These are phyloP conservation scores for Microcebus ravelobensis DNA, from an alignment of 2,113 vertebrate species.

Conservation along the genomic window DNA sequence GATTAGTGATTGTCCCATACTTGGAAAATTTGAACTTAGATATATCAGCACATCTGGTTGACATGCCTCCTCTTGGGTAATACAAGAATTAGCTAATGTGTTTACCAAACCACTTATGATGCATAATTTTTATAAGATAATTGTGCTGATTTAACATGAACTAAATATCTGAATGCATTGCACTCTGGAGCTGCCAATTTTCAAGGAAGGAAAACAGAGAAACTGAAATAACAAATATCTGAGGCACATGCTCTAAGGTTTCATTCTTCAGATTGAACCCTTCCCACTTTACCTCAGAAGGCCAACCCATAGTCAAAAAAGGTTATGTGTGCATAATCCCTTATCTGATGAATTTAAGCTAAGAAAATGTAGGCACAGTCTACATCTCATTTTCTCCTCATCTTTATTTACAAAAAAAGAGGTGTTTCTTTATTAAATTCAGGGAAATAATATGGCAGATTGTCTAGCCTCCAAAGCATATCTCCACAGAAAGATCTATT, in stretches of 20 bases:
- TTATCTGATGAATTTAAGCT: constrained; percentile 29
- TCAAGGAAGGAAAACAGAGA: background rate
- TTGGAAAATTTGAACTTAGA: constrained; percentile 22
- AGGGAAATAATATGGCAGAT: background rate
- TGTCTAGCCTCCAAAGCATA: background rate
- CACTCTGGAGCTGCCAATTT: constrained; percentile 25
- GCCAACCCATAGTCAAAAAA: background rate
- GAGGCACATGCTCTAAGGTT: background rate
- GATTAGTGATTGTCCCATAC: background rate
- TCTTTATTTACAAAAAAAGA: background rate
- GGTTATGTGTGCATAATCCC: background rate
- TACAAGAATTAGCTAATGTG: constrained; percentile 37
- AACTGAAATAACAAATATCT: background rate
- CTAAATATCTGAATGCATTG: constrained; percentile 38
- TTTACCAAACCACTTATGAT: constrained; percentile 51
- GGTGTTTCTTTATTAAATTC: background rate
- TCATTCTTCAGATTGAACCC: background rate
- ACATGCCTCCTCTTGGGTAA: constrained; percentile 9
- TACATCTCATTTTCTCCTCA: background rate
- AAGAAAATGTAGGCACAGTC: background rate
- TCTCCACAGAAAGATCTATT: background rate
- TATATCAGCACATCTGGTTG: constrained; percentile 38
- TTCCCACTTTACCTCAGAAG: background rate
- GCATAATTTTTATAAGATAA: constrained; percentile 60
- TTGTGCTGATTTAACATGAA: constrained; percentile 51